phyloP scores from a whole-genome alignment of 2,888 invertebrate species.

The Phyllotreta striolata region DNA sequence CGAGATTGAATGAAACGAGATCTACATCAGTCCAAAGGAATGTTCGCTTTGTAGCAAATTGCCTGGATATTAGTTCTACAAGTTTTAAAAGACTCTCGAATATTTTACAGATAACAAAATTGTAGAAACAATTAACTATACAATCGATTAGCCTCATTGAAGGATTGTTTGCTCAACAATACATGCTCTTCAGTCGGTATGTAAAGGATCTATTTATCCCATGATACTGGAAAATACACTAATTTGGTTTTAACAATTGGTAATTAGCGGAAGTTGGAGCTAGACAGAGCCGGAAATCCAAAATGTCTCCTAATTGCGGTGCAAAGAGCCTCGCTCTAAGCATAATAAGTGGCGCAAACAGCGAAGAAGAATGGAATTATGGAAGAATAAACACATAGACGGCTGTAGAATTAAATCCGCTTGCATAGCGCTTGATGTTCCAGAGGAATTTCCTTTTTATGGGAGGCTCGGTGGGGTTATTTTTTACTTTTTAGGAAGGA shows the following conservation, averaged over 20 bases:
- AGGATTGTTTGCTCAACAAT: too few species aligned
- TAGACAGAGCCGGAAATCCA: slow-evolving; percentile 18
- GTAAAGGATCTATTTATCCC: too few species aligned
- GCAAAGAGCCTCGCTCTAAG: slow-evolving; percentile 16
- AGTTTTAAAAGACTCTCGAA: too few species aligned
- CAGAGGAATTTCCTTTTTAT: too few species aligned
- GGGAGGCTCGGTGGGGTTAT: too few species aligned
- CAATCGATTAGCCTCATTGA: too few species aligned
- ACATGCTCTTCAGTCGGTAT: too few species aligned
- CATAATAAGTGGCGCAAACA: slow-evolving; percentile 14
- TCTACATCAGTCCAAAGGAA: slow-evolving; percentile 8
- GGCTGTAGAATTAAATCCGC: slow-evolving; percentile 11
- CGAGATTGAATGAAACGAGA: slow-evolving; percentile 1
- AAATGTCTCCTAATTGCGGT: slow-evolving; percentile 16
- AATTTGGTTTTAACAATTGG: too few species aligned
- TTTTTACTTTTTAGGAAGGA: too few species aligned
- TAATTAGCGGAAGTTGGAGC: slow-evolving; percentile 10
- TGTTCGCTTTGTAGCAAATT: slow-evolving; percentile 7
- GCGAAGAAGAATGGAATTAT: slow-evolving; percentile 10
- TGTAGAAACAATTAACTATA: too few species aligned
- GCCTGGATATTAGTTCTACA: background rate
- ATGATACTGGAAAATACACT: too few species aligned
- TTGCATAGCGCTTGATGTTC: background rate
- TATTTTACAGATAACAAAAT: too few species aligned
- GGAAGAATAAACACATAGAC: slow-evolving; percentile 16